Percentiles rank a stretch among this genome's conserved stretches.
Evolutionary conservation across 2,888 invertebrate species (phyloP).

Genomic region (Anaspis maculata): DNA sequence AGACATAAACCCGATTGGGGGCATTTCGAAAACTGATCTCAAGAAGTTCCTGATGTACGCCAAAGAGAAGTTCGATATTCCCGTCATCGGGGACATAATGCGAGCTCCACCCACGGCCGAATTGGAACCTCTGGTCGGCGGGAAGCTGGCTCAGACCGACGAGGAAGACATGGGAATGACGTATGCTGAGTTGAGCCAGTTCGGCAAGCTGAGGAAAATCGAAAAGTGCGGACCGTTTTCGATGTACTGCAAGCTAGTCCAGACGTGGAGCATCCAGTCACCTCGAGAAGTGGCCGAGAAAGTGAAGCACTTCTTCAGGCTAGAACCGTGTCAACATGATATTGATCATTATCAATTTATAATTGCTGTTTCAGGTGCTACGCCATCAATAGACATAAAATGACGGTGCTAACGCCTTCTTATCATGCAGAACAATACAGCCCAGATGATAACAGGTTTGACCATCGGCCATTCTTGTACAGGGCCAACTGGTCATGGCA

Average conservation of each 20-base stretch:
- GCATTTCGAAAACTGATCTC: slow-evolving; percentile 92
- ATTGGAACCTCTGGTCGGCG: slow-evolving; percentile 75
- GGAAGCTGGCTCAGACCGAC: slow-evolving; percentile 80
- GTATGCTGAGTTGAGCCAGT: slow-evolving; percentile 82
- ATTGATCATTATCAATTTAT: neutral
- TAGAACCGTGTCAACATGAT: neutral
- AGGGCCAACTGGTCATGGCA: slow-evolving; percentile 95
- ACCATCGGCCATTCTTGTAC: slow-evolving; percentile 94
- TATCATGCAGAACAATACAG: slow-evolving; percentile 94
- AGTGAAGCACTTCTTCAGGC: slow-evolving; percentile 77
- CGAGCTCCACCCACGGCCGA: slow-evolving; percentile 93
- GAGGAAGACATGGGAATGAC: slow-evolving; percentile 97
- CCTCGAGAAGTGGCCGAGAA: slow-evolving; percentile 85
- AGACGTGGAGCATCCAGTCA: slow-evolving; percentile 70
- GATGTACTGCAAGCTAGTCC: slow-evolving; percentile 88
- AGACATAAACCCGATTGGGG: slow-evolving; percentile 96
- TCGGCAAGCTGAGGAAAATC: slow-evolving; percentile 80
- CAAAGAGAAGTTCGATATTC: slow-evolving; percentile 62
- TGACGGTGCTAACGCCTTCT: slow-evolving; percentile 94
- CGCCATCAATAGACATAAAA: slow-evolving; percentile 96
- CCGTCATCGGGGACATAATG: slow-evolving; percentile 71
- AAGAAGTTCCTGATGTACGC: slow-evolving; percentile 66
- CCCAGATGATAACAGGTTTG: slow-evolving; percentile 95
- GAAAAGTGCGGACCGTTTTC: slow-evolving; percentile 85
- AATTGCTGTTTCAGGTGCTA: slow-evolving; percentile 57